Conservation (phyloP, 2,888 invertebrate genomes). For the Chalcis sispes region DNA sequence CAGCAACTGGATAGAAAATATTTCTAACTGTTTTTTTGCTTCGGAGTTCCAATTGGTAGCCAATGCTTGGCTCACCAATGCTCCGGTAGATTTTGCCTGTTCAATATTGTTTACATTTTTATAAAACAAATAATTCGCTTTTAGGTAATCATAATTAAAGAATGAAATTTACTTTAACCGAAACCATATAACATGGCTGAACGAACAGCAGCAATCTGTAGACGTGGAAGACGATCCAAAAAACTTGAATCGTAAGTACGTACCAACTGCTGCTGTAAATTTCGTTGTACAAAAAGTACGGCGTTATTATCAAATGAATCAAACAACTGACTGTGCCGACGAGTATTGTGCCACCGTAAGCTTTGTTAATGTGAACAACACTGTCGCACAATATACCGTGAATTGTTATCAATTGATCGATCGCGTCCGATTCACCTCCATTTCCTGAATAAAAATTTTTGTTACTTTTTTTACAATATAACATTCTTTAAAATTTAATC, state of each 20-base stretch:
- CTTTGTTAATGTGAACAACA: slow-evolving; percentile 77
- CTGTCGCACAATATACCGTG: slow-evolving; percentile 79
- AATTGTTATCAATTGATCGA: slow-evolving; percentile 75
- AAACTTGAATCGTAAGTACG: slow-evolving; percentile 78
- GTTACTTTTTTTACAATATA: no score
- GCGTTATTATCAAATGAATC: slow-evolving; percentile 80
- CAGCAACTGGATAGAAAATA: slow-evolving; percentile 80
- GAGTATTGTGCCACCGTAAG: slow-evolving; percentile 79
- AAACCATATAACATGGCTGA: slow-evolving; percentile 80
- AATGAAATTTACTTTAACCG: slow-evolving; percentile 75
- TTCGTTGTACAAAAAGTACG: slow-evolving; percentile 80
- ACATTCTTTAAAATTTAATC: no score
- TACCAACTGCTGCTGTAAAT: slow-evolving; percentile 76
- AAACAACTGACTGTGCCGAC: slow-evolving; percentile 79
- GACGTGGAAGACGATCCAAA: slow-evolving; percentile 80
- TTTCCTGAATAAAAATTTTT: slow-evolving; percentile 20
- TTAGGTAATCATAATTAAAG: background rate
- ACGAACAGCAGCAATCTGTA: slow-evolving; percentile 79
- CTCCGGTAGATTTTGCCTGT: slow-evolving; percentile 77
- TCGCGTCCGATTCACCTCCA: slow-evolving; percentile 31
- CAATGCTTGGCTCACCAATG: slow-evolving; percentile 77
- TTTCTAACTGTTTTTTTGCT: slow-evolving; percentile 78
- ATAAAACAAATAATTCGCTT: background rate
- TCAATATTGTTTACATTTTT: background rate
- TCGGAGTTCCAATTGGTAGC: slow-evolving; percentile 66